Evolutionary conservation across 2,797 vertebrate genomes (phyloP).

Genomic region (Alcedo atthis): DNA sequence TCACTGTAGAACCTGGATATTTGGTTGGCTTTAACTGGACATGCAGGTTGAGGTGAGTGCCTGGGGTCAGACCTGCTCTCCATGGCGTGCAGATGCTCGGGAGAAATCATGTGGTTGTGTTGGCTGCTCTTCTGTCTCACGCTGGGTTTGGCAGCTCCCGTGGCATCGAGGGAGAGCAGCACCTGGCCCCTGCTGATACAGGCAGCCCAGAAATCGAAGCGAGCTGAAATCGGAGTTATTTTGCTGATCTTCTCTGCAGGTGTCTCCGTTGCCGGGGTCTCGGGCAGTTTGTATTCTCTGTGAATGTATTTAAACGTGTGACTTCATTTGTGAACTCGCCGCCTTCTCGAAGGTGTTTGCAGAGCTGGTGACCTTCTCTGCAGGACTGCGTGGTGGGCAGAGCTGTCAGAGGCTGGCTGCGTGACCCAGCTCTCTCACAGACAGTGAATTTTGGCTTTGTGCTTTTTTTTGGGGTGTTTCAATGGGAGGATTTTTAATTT

Average conservation of each 20-base stretch:
- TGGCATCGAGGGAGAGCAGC: accelerated
- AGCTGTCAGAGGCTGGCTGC: background rate
- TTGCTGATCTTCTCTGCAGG: background rate
- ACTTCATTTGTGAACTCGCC: background rate
- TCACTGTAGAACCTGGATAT: accelerated
- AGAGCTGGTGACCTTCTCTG: background rate
- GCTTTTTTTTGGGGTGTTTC: background rate
- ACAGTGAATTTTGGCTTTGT: background rate
- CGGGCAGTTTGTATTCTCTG: accelerated
- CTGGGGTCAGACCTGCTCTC: accelerated
- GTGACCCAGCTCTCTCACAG: background rate
- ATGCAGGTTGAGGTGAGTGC: accelerated
- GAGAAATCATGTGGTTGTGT: accelerated
- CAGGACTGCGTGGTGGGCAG: background rate
- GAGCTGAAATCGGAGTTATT: no score
- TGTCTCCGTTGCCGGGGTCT: background rate
- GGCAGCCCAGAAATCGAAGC: accelerated
- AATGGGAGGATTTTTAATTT: no score
- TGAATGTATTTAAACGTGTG: background rate
- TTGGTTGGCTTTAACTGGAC: accelerated
- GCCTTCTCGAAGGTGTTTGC: background rate
- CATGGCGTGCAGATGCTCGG: background rate
- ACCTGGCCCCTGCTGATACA: accelerated
- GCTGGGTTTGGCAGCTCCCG: background rate
- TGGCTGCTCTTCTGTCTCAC: background rate